Percentiles rank a stretch among this genome's conserved stretches.
These are phyloP conservation scores for Irena cyanogastra DNA, from an alignment of 2,113 vertebrate species.

Conservation along the genomic window DNA sequence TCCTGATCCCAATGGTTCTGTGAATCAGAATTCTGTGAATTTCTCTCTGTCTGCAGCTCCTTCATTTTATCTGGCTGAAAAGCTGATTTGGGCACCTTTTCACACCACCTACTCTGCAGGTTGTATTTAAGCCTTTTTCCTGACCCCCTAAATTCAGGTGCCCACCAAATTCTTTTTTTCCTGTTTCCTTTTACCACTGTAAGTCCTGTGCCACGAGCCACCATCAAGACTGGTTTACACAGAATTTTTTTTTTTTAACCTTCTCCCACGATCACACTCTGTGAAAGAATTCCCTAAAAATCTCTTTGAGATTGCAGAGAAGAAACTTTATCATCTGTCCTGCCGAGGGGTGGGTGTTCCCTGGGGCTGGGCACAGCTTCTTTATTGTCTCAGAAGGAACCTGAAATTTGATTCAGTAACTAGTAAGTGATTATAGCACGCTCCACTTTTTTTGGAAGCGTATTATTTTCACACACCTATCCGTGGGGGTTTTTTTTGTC, in stretches of 20 bases:
- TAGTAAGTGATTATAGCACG: neutral
- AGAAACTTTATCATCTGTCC: neutral
- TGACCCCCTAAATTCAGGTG: neutral
- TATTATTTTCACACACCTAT: neutral
- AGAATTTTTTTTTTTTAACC: neutral
- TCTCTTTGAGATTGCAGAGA: neutral
- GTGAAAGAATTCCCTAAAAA: neutral
- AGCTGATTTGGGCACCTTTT: neutral
- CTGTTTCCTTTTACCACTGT: neutral
- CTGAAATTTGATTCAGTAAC: neutral
- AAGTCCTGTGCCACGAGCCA: accelerated
- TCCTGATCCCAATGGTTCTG: neutral
- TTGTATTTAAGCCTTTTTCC: neutral
- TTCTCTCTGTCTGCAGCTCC: neutral
- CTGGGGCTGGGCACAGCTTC: neutral
- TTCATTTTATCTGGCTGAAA: neutral
- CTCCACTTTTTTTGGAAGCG: neutral
- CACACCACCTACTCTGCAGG: neutral
- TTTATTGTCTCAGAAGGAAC: neutral
- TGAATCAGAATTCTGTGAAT: neutral
- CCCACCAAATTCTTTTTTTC: neutral
- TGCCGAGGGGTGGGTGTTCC: neutral
- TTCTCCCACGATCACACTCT: neutral
- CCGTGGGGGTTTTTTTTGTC: neutral
- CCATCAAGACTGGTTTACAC: neutral